Percentiles rank a stretch among this genome's conserved stretches.
phyloP scores from a whole-genome alignment of 2,888 invertebrate genomes.

The Leptarthrus brevirostris region DNA sequence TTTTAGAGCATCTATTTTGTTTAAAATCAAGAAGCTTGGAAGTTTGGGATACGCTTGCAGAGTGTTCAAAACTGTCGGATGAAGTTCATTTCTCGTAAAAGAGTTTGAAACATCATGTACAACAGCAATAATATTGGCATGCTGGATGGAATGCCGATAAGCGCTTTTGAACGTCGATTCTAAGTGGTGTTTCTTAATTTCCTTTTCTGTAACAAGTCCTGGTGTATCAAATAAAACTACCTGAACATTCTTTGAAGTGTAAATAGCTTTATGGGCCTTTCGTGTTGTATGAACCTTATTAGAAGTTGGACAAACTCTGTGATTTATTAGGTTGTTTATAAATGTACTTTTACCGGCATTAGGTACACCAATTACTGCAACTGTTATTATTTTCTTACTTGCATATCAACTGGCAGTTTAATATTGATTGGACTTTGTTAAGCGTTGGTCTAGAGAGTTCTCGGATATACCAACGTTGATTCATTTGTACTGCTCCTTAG shows the following conservation, averaged over 20 bases:
- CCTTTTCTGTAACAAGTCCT: constrained; percentile 80
- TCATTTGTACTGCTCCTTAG: no score
- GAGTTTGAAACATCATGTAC: constrained; percentile 85
- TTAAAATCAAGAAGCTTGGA: constrained; percentile 84
- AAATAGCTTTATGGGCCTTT: constrained; percentile 77
- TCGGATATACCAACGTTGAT: no score
- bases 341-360: constrained; percentile 97
- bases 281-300: constrained; percentile 93
- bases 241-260: constrained; percentile 82
- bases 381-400: no score
- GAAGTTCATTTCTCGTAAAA: constrained; percentile 76
- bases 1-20: constrained; percentile 84
- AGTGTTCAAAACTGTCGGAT: constrained; percentile 76
- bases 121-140: constrained; percentile 86
- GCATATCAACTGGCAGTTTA: no score
- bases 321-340: constrained; percentile 85
- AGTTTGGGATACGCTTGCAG: constrained; percentile 72
- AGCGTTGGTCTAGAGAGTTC: no score
- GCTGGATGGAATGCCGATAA: constrained; percentile 68
- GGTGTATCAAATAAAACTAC: constrained; percentile 94
- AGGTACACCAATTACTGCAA: constrained; percentile 91
- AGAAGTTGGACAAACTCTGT: constrained; percentile 89
- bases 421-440: no score
- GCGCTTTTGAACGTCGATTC: constrained; percentile 72
- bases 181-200: constrained; percentile 71